Evolutionary conservation across 2,797 vertebrate genomes (phyloP).

Genomic region (Lutra lutra): DNA sequence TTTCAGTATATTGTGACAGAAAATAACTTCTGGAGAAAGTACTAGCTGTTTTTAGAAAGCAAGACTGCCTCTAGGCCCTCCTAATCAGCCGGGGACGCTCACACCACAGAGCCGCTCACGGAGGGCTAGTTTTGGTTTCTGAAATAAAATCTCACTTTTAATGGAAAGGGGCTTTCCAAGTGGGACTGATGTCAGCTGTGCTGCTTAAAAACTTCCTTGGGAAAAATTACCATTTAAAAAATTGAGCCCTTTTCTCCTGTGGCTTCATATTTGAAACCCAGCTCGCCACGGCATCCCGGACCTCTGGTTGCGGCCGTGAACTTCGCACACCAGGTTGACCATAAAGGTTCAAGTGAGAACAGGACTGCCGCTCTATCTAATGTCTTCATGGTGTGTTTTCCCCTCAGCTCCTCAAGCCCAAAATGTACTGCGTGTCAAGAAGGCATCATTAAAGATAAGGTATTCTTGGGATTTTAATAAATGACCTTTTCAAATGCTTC

Average conservation of each 20-base stretch:
- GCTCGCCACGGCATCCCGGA: not conserved
- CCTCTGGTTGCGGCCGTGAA: fast-evolving
- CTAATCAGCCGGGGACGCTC: fast-evolving
- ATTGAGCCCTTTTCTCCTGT: not conserved
- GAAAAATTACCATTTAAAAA: not conserved
- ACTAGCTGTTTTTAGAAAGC: not conserved
- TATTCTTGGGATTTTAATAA: conserved; percentile 68
- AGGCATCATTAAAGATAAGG: conserved; percentile 89
- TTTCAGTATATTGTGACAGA: not conserved
- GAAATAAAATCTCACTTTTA: conserved; percentile 22
- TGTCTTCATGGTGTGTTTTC: conserved; percentile 39
- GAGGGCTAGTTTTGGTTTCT: not conserved
- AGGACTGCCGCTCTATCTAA: not conserved
- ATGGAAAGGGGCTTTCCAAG: conserved; percentile 20
- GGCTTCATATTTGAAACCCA: not conserved
- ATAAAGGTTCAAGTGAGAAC: not conserved
- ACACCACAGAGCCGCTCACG: fast-evolving
- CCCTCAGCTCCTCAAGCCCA: conserved; percentile 85
- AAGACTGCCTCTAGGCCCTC: not conserved
- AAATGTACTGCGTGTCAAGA: conserved; percentile 90
- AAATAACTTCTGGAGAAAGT: not conserved
- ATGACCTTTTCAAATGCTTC: not conserved
- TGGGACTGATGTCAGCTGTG: not conserved
- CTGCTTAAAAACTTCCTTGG: not conserved
- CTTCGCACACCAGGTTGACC: fast-evolving